Percentiles rank a stretch among this genome's conserved stretches.
phyloP scores from a whole-genome alignment of 1,140 invertebrate genomes.

The Leptinotarsa defecta region DNA sequence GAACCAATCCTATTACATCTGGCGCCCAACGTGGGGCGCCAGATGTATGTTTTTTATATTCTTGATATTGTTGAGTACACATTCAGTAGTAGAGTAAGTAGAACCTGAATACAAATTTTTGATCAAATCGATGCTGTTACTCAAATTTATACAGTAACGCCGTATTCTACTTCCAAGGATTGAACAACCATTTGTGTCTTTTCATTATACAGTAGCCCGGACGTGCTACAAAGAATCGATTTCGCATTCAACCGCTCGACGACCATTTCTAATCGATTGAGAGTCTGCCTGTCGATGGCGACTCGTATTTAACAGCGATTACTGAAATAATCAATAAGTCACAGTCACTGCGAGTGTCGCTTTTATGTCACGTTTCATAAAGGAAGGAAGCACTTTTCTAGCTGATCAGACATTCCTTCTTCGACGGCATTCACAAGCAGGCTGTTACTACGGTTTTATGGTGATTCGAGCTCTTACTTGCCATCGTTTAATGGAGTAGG shows the following conservation, averaged over 20 bases:
- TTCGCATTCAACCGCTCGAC: not conserved
- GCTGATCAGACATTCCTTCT: slow-evolving; percentile 2
- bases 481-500: too few relatives aligned
- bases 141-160: too few relatives aligned
- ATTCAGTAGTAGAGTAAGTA: too few relatives aligned
- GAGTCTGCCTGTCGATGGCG: not conserved
- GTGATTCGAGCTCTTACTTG: not conserved
- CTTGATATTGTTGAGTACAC: too few relatives aligned
- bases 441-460: not conserved
- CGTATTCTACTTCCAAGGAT: too few relatives aligned
- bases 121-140: too few relatives aligned
- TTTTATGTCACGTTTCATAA: not conserved
- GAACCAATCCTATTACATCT: too few relatives aligned
- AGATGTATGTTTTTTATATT: too few relatives aligned
- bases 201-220: too few relatives aligned
- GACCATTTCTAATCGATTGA: slow-evolving; percentile 3
- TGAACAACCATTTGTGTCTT: too few relatives aligned
- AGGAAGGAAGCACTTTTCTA: slow-evolving; percentile 3
- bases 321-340: not conserved
- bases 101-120: too few relatives aligned
- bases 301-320: not conserved
- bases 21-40: too few relatives aligned
- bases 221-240: not conserved
- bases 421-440: not conserved
- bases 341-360: not conserved